phyloP scores from a whole-genome alignment of 2,113 vertebrate genomes.

The Oryzias javanicus region DNA sequence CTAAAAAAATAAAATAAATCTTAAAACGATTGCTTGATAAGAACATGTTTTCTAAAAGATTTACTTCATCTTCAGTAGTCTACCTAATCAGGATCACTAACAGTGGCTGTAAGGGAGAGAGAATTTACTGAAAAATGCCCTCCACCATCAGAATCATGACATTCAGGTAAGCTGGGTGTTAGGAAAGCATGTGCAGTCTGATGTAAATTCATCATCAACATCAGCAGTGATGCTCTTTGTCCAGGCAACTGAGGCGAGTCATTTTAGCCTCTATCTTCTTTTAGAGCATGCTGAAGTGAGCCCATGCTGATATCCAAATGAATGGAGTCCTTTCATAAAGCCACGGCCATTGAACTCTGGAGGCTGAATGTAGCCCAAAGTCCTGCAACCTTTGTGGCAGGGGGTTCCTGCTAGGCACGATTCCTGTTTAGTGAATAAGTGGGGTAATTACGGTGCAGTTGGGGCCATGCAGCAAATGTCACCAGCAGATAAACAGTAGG shows the following conservation, averaged over 20 bases:
- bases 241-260: constrained; percentile 52
- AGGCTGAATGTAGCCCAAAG: constrained; percentile 89
- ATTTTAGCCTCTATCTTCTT: constrained; percentile 58
- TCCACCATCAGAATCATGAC: constrained; percentile 76
- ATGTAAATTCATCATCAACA: constrained; percentile 64
- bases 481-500: constrained; percentile 94
- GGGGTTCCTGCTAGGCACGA: constrained; percentile 89
- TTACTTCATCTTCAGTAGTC: constrained; percentile 37
- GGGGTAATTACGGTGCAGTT: constrained; percentile 95
- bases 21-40: too few relatives aligned
- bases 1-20: too few relatives aligned
- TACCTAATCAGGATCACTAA: constrained; percentile 38
- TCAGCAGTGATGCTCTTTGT: constrained; percentile 55
- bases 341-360: constrained; percentile 66
- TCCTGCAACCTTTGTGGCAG: constrained; percentile 88
- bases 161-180: constrained; percentile 70
- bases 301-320: constrained; percentile 70
- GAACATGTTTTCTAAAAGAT: background rate
- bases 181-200: constrained; percentile 59
- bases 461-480: constrained; percentile 92
- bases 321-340: constrained; percentile 62
- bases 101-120: constrained; percentile 55
- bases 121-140: constrained; percentile 75
- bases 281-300: constrained; percentile 50
- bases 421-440: constrained; percentile 95